A percentile compares a stretch with the other conserved stretches of the same genome.
Conservation (phyloP, 2,113 vertebrate species). For the Chroicocephalus ridibundus region DNA sequence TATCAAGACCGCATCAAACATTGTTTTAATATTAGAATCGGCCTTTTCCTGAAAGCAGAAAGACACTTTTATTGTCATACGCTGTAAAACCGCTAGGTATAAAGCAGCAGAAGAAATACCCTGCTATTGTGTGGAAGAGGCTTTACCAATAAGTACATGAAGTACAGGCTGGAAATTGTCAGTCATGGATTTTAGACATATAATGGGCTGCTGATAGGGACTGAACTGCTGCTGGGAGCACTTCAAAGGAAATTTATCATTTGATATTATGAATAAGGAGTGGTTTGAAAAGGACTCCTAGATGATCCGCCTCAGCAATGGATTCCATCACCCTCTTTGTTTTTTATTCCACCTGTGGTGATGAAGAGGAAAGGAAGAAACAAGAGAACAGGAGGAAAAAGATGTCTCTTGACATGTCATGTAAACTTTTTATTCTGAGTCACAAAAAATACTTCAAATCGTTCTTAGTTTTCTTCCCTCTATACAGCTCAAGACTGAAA, state of each 20-base stretch:
- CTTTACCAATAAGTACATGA: background rate
- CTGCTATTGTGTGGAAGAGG: background rate
- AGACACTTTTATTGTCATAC: background rate
- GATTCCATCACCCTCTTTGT: background rate
- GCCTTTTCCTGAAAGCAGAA: background rate
- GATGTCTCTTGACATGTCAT: background rate
- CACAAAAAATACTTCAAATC: background rate
- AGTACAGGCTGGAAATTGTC: background rate
- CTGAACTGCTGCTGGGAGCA: background rate
- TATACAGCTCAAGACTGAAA: background rate
- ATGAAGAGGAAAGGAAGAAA: background rate
- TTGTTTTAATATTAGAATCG: background rate
- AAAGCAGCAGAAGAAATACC: background rate
- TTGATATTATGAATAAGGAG: background rate
- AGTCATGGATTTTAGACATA: background rate
- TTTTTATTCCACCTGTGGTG: background rate
- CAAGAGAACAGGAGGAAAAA: background rate
- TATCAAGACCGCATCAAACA: background rate
- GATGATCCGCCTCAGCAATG: background rate
- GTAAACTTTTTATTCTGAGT: background rate
- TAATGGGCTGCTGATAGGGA: background rate
- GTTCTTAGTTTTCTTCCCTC: background rate
- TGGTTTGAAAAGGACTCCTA: background rate
- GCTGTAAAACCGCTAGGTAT: background rate
- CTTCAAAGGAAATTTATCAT: background rate